Percentiles rank a stretch among this genome's conserved stretches.
phyloP scores from a whole-genome alignment of 2,797 vertebrate genomes.

The Prunella strophiata region DNA sequence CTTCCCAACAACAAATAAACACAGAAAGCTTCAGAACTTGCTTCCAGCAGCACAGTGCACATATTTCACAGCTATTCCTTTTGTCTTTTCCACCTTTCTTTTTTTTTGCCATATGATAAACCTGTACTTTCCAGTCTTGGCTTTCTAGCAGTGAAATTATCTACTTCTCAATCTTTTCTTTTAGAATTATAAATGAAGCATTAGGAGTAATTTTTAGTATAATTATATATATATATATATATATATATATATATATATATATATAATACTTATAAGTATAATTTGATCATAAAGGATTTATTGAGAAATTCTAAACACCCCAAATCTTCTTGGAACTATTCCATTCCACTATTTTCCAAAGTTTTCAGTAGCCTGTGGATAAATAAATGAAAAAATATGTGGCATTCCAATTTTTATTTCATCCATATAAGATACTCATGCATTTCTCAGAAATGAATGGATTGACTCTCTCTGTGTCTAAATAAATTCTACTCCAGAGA shows the following conservation, averaged over 20 bases:
- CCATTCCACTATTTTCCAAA: neutral
- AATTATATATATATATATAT: too few relatives aligned
- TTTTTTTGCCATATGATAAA: neutral
- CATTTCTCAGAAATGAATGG: neutral
- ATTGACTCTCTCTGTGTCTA: neutral
- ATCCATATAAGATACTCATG: neutral
- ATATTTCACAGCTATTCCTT: neutral
- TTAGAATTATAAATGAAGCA: neutral
- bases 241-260: too few relatives aligned
- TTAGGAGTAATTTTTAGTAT: neutral
- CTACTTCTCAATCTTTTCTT: neutral
- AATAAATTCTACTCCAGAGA: neutral
- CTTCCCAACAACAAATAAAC: slow-evolving; percentile 2
- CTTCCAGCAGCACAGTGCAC: neutral
- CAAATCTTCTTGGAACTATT: neutral
- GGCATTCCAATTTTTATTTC: neutral
- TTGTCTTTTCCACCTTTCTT: neutral
- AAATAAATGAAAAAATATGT: neutral
- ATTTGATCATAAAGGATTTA: neutral
- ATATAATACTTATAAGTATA: too few relatives aligned
- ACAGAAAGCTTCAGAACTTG: neutral
- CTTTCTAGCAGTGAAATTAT: neutral
- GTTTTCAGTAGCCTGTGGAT: neutral
- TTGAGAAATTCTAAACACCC: neutral
- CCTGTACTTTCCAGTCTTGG: neutral